Conservation (phyloP, 53 echinoderm and acorn worm species). For the Henricia sp. region DNA sequence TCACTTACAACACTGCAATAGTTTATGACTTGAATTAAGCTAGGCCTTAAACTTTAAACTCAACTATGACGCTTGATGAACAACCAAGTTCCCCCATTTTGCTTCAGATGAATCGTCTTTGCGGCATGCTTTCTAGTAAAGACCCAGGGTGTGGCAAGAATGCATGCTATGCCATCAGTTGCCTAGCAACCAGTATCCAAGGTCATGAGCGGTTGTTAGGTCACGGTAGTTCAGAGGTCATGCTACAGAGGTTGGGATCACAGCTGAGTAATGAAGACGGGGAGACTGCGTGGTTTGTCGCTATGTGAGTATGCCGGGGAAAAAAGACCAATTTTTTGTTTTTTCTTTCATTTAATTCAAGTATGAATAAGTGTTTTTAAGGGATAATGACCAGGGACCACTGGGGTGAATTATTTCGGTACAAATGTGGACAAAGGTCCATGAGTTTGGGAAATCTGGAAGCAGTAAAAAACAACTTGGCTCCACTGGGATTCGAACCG, state of each 20-base stretch:
- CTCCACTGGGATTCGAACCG: too few relatives aligned
- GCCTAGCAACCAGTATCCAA: slow-evolving; percentile 85
- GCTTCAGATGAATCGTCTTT: slow-evolving; percentile 75
- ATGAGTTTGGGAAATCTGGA: too few relatives aligned
- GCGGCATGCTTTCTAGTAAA: slow-evolving; percentile 88
- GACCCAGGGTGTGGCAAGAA: slow-evolving; percentile 97
- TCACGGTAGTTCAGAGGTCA: slow-evolving; percentile 77
- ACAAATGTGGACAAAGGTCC: too few relatives aligned
- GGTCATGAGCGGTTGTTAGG: slow-evolving; percentile 85
- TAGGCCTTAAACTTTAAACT: too few relatives aligned
- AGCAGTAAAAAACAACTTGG: too few relatives aligned
- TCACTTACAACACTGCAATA: too few relatives aligned
- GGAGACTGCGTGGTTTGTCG: slow-evolving; percentile 98
- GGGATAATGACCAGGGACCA: too few relatives aligned
- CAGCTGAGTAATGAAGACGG: slow-evolving; percentile 82
- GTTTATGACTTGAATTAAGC: too few relatives aligned
- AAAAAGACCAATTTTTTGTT: background rate
- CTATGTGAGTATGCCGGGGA: slow-evolving; percentile 75
- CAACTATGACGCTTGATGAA: too few relatives aligned
- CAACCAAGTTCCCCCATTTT: background rate
- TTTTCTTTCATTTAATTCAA: background rate
- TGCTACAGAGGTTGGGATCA: slow-evolving; percentile 76
- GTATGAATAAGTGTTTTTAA: background rate
- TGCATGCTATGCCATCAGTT: slow-evolving; percentile 98
- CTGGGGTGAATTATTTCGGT: too few relatives aligned